Conservation (phyloP, 2,888 invertebrate genomes). For the Phasia obesa region DNA sequence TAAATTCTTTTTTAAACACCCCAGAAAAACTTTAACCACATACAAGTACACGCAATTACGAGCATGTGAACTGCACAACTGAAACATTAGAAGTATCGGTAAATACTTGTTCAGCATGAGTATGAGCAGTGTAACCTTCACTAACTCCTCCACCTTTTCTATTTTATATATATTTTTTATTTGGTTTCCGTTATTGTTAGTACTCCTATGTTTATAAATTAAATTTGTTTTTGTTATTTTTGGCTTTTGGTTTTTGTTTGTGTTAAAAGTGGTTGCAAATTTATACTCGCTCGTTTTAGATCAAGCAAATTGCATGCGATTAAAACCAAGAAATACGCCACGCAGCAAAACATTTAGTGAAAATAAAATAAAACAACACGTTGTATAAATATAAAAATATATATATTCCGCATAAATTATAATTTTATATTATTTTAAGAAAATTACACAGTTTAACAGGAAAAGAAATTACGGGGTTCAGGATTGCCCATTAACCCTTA, state of each 20-base stretch:
- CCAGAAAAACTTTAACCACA: slow-evolving; percentile 30
- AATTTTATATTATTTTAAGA: too few species aligned
- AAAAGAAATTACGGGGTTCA: too few species aligned
- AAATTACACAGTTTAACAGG: too few species aligned
- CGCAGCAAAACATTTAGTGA: slow-evolving; percentile 46
- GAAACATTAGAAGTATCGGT: slow-evolving; percentile 25
- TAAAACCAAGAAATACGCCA: slow-evolving; percentile 48
- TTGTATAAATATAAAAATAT: slow-evolving; percentile 1
- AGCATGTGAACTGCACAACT: slow-evolving; percentile 20
- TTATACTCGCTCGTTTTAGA: slow-evolving; percentile 59
- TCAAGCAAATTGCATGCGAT: slow-evolving; percentile 58
- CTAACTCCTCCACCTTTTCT: slow-evolving; percentile 22
- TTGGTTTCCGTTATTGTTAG: slow-evolving; percentile 47
- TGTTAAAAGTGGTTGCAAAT: slow-evolving; percentile 56
- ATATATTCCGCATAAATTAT: slow-evolving; percentile 16
- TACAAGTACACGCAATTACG: slow-evolving; percentile 22
- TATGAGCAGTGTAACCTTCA: slow-evolving; percentile 9
- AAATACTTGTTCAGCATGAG: neutral
- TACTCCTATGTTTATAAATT: slow-evolving; percentile 52
- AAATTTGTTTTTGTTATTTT: slow-evolving; percentile 18
- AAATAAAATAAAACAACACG: slow-evolving; percentile 17
- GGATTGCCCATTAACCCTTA: too few species aligned
- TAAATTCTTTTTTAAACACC: neutral
- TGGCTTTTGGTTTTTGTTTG: slow-evolving; percentile 21
- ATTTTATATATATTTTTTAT: neutral